A percentile compares a stretch with the other conserved stretches of the same genome.
Evolutionary conservation across 2,113 vertebrate genomes (phyloP).

Genomic region (Xenopus tropicalis): UCB_Xtro_10.0 CM004444.2:128403501-128404000

Average conservation of each 20-base stretch:
- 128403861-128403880: no score
- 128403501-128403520: slow-evolving; percentile 73
- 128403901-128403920: no score
- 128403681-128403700: not conserved
- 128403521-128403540: slow-evolving; percentile 61
- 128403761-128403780: no score
- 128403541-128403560: slow-evolving; percentile 57
- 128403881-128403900: no score
- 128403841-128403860: no score
- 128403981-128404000: no score
- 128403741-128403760: not conserved
- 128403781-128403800: no score
- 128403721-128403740: not conserved
- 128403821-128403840: no score
- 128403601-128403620: slow-evolving; percentile 44
- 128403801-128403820: no score
- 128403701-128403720: not conserved
- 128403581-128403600: slow-evolving; percentile 54
- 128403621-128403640: slow-evolving; percentile 34
- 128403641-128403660: slow-evolving; percentile 26
- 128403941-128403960: no score
- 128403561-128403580: slow-evolving; percentile 47
- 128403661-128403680: slow-evolving; percentile 1
- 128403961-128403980: no score
- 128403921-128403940: no score